Percentiles rank a stretch among this genome's conserved stretches.
phyloP scores from a whole-genome alignment of 2,888 invertebrate genomes.

The Orthosia gracilis region DNA sequence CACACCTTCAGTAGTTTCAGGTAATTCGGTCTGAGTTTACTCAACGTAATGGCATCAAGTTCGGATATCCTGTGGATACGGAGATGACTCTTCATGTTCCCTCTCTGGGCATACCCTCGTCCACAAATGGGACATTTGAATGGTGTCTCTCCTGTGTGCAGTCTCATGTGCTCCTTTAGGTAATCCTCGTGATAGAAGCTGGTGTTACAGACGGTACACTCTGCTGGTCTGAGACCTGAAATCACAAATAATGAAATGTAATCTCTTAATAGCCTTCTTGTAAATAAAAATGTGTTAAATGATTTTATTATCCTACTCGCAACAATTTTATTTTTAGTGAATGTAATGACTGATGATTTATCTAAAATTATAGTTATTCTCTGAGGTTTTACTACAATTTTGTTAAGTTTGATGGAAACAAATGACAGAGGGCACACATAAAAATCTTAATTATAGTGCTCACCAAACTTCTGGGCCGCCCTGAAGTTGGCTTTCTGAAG shows the following conservation, averaged over 20 bases:
- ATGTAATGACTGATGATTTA: too few relatives aligned
- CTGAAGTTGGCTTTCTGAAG: too few relatives aligned
- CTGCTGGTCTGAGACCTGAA: slow-evolving; percentile 86
- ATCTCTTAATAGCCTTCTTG: background rate
- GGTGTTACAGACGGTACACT: slow-evolving; percentile 83
- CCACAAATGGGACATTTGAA: slow-evolving; percentile 88
- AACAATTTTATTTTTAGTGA: too few relatives aligned
- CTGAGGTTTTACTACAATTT: too few relatives aligned
- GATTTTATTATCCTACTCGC: too few relatives aligned
- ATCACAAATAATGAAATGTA: slow-evolving; percentile 41
- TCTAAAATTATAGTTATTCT: too few relatives aligned
- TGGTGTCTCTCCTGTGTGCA: slow-evolving; percentile 89
- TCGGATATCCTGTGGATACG: slow-evolving; percentile 85
- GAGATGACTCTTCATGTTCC: slow-evolving; percentile 89
- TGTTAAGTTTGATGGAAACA: too few relatives aligned
- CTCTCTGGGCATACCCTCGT: slow-evolving; percentile 86
- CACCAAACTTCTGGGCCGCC: too few relatives aligned
- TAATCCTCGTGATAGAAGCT: slow-evolving; percentile 87
- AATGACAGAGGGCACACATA: too few relatives aligned
- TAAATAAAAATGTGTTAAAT: too few relatives aligned
- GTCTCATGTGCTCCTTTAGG: slow-evolving; percentile 86
- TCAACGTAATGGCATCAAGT: slow-evolving; percentile 78
- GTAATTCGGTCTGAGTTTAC: slow-evolving; percentile 85
- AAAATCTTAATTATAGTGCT: too few relatives aligned
- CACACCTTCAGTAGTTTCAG: slow-evolving; percentile 81